A percentile compares a stretch with the other conserved stretches of the same genome.
Conservation (phyloP, 2,797 vertebrate species). For the Alfaro cultratus region DNA sequence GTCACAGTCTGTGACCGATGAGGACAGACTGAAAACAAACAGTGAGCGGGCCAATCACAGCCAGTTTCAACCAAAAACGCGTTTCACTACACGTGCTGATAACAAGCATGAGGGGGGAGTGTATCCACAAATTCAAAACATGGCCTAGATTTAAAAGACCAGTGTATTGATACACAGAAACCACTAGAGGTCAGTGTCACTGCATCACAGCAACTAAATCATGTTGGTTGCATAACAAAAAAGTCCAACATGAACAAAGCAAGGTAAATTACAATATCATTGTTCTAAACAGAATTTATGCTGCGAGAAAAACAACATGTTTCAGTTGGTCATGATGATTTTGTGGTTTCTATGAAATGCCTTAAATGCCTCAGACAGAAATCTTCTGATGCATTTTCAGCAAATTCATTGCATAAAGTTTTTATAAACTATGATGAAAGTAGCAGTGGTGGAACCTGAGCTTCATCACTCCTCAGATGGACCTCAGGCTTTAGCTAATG, state of each 20-base stretch:
- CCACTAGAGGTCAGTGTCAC: slow-evolving; percentile 64
- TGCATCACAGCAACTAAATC: slow-evolving; percentile 21
- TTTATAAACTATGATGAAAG: not conserved
- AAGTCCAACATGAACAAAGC: slow-evolving; percentile 50
- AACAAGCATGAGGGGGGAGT: slow-evolving; percentile 15
- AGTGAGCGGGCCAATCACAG: slow-evolving; percentile 17
- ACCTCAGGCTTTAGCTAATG: no score
- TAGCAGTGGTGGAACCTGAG: not conserved
- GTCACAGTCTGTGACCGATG: slow-evolving; percentile 6
- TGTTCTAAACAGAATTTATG: not conserved
- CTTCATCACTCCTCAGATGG: not conserved
- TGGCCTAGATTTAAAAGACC: not conserved
- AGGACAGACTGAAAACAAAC: slow-evolving; percentile 5
- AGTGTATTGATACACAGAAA: slow-evolving; percentile 14
- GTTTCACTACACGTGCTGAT: slow-evolving; percentile 40
- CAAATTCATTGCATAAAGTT: not conserved
- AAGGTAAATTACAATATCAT: slow-evolving; percentile 5
- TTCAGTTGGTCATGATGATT: slow-evolving; percentile 8
- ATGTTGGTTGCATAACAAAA: slow-evolving; percentile 67
- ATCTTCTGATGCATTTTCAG: not conserved
- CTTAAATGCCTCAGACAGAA: slow-evolving; percentile 24
- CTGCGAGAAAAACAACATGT: not conserved
- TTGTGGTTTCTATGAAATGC: slow-evolving; percentile 18
- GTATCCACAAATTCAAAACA: slow-evolving; percentile 59
- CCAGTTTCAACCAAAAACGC: slow-evolving; percentile 9